A percentile compares a stretch with the other conserved stretches of the same genome.
Evolutionary conservation across 2,113 vertebrate genomes (phyloP).

Genomic region (Chaenogobius annularis): DNA sequence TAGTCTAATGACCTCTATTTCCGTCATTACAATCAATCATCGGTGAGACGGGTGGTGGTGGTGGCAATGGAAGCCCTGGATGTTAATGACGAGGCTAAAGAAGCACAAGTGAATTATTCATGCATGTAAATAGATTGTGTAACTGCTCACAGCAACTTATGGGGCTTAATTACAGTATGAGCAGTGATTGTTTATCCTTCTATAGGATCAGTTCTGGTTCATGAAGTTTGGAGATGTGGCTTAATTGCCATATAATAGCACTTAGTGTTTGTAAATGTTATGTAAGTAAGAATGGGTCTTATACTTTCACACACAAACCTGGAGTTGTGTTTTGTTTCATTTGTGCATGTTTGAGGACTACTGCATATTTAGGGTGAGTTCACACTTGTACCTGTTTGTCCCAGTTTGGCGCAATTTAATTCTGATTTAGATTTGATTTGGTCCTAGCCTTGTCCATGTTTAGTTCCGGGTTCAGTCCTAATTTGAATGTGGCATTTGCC

Average conservation of each 20-base stretch:
- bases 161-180: constrained; percentile 5
- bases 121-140: constrained; percentile 16
- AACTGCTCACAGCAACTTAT: background rate
- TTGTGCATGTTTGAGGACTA: too few species aligned
- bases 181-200: background rate
- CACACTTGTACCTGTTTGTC: too few species aligned
- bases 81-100: constrained; percentile 17
- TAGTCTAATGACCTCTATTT: constrained; percentile 45
- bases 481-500: too few species aligned
- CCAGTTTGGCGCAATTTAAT: too few species aligned
- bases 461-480: too few species aligned
- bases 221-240: background rate
- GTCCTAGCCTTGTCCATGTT: too few species aligned
- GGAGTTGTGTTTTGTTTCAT: too few species aligned
- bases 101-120: constrained; percentile 18
- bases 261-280: background rate
- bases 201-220: background rate
- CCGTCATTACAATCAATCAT: constrained; percentile 44
- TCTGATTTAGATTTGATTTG: too few species aligned
- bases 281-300: background rate
- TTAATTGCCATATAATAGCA: background rate
- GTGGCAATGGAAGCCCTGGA: background rate
- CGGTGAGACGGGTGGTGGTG: constrained; percentile 15
- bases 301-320: too few species aligned
- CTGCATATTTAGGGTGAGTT: too few species aligned